Percentiles rank a stretch among this genome's conserved stretches.
These are phyloP conservation scores for Smutsia temminckii DNA, from an alignment of 2,797 vertebrate genomes.

Conservation along the genomic window DNA sequence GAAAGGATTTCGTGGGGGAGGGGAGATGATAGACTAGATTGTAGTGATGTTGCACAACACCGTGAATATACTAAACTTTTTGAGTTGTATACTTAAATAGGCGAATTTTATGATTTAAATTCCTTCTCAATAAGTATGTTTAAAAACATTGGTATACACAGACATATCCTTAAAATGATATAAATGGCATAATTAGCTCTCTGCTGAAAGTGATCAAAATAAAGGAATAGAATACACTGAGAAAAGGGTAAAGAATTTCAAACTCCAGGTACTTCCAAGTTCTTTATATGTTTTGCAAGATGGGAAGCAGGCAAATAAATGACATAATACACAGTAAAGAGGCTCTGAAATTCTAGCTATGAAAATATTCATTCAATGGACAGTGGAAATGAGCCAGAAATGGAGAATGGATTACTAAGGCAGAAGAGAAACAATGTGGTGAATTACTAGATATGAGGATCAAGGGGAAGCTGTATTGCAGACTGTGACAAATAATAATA, in stretches of 20 bases:
- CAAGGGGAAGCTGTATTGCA: not conserved
- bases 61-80: not conserved
- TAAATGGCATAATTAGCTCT: not conserved
- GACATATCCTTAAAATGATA: not conserved
- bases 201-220: not conserved
- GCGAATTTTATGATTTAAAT: conserved; percentile 10
- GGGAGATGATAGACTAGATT: not conserved
- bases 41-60: not conserved
- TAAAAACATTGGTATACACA: not conserved
- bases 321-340: not conserved
- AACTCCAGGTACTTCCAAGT: not conserved
- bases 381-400: not conserved
- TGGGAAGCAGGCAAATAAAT: not conserved
- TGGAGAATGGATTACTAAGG: not conserved
- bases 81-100: not conserved
- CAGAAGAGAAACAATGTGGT: not conserved
- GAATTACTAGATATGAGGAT: not conserved
- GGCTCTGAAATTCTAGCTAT: not conserved
- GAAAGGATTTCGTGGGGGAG: not conserved
- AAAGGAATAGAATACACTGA: not conserved
- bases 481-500: not conserved
- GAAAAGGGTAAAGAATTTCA: conserved; percentile 9
- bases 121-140: not conserved
- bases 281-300: no score
- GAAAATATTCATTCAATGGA: not conserved